phyloP scores from a whole-genome alignment of 2,113 vertebrate genomes.

The Panthera tigris region DNA sequence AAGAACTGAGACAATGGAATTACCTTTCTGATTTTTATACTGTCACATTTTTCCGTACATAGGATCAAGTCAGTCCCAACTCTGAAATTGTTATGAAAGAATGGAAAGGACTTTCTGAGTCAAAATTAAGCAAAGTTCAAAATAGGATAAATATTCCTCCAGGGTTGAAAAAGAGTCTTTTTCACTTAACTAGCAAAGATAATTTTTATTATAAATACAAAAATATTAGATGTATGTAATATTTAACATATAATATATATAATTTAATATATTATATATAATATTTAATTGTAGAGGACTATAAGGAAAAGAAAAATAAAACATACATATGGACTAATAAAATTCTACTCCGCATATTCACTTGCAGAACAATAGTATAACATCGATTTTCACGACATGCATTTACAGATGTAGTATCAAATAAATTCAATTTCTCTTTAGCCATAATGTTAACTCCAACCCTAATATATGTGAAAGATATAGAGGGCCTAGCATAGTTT shows the following conservation, averaged over 20 bases:
- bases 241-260: neutral
- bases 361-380: neutral
- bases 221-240: neutral
- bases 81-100: neutral
- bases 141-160: neutral
- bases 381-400: neutral
- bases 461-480: neutral
- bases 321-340: neutral
- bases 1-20: neutral
- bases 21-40: neutral
- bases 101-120: neutral
- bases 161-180: neutral
- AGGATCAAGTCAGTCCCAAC: neutral
- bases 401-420: neutral
- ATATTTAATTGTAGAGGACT: neutral
- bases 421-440: neutral
- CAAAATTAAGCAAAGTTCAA: neutral
- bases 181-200: neutral
- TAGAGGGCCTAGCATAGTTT: neutral
- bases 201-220: neutral
- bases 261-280: neutral
- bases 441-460: neutral
- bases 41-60: neutral
- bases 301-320: neutral
- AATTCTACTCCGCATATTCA: neutral